Base-by-base conservation (phyloP, 2,113 vertebrate genomes). In the Sceloporus tristichus region DNA sequence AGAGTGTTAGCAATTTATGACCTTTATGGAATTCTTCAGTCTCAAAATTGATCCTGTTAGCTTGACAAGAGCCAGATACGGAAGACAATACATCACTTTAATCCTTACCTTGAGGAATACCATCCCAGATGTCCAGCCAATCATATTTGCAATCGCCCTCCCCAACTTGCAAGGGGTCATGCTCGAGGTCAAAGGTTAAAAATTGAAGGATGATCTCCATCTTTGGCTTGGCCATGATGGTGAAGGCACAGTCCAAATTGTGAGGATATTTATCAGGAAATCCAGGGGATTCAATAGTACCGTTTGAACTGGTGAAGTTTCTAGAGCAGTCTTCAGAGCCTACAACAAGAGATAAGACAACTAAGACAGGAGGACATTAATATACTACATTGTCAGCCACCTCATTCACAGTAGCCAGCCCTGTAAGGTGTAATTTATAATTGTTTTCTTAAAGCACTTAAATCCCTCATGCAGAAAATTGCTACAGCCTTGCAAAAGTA, bases 201-300 rank as follows among this genome's bases (percentile, higher is more conserved):
- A 99, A 99, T 92, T 97, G 98, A 92, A 99, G 97, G 87, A 98
- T 96, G 88, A 99, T 98, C 84, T 99, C 98, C 97, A 98, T 98
- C 96, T 98, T 98, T 92, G 98, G 97, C 14, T 98, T 98, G 90
- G 99, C 98, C 86, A 99, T 93, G 95, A 99, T 99, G 94, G 98
- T 99, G 92, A 99, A 99, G 94, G 98, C 82, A 10, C 99, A 99
- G 94, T 99, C 99, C 94, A 99, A 95, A 95, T 99, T 99, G 96
- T 99, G 98, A 21, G 99, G 99, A 93, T 99, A 99, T 92, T 99
- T 99, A 95, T 99, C 98, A 0, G 99, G 99, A 92, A 98, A 99
- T 29, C 98, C 98, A 0, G 99, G 99, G 14, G 99, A 99, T 93
- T 99, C 98, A 1, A 99, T 99, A 89, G 98, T 98, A 27, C 99